Evolutionary conservation across 1,140 invertebrate genomes (phyloP).

Genomic region (Pentalonia nigronervosa): DNA sequence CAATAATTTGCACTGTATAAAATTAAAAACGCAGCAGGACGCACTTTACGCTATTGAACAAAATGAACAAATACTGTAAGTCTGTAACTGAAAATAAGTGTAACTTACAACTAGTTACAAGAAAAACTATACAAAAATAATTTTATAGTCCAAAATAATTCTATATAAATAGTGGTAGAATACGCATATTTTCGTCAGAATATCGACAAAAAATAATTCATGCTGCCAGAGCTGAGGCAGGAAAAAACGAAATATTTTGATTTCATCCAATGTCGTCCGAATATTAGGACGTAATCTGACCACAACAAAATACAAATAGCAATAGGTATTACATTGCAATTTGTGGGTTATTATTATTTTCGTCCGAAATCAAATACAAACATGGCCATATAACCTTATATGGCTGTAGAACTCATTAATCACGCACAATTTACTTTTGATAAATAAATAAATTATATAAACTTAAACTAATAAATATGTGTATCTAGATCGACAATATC

Average conservation of each 20-base stretch:
- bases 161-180: background rate
- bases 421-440: background rate
- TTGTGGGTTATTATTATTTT: background rate
- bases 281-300: background rate
- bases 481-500: background rate
- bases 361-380: background rate
- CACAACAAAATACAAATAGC: background rate
- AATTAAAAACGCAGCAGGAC: background rate
- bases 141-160: background rate
- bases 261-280: background rate
- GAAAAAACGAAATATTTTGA: background rate
- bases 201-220: background rate
- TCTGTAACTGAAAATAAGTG: background rate
- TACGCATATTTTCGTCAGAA: background rate
- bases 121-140: background rate
- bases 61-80: background rate
- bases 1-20: background rate
- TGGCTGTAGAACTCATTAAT: background rate
- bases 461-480: background rate
- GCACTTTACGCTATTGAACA: background rate
- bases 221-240: background rate
- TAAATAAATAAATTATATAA: constrained; percentile 13
- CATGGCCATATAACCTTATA: background rate
- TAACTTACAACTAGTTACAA: background rate
- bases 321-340: background rate